Base-by-base conservation (phyloP, 1,140 invertebrate species). In the Lethocerus indicus region DNA sequence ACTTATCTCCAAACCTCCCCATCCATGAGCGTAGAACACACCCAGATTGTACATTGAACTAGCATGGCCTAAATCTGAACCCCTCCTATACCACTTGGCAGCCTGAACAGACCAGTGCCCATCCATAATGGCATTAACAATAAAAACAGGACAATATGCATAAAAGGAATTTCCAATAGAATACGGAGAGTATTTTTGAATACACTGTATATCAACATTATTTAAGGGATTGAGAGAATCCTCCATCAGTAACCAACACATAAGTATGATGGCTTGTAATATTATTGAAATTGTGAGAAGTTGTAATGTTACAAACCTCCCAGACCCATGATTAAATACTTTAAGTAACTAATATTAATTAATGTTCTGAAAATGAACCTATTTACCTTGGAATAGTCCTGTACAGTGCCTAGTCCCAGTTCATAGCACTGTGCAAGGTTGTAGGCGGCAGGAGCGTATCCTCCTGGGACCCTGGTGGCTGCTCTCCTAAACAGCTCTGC, bases 391-490 rank as follows among this genome's bases (percentile, higher is more conserved):
- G 62, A 64, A 41, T 70, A 66, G 65, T 77, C 66, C 29, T 64
- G 60, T 18, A 63, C 58, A n/a, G 73, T 70, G 52, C 75, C 76
- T 41, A 76, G 57, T 6, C 75, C 76, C 49, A 69, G 60, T 58
- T 79, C 75, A 58, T 76, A 71, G 57, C 75, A 78, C 2, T 77
- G 56, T 26, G 67, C 76, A 47, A 79, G 60, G 59, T 79, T 79
- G 46, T 71, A 79, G 35, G 71, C 60, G 47, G 74, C 76, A 53
- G 68, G 68, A 51, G 70, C 60, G 58, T 76, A 69, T 46, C 69
- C 68, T n/a, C n/a, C n/a, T n/a, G n/a, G n/a, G n/a, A n/a, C n/a
- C 39, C 71, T 61, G 47, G 64, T 64, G 25, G 72, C 69, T 47
- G 74, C 73, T 43, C 61, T 66, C 45, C 67, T 57, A 62, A 70